Evolutionary conservation across 2,888 invertebrate species (phyloP).

Genomic region (Temnothorax rugatulus): DNA sequence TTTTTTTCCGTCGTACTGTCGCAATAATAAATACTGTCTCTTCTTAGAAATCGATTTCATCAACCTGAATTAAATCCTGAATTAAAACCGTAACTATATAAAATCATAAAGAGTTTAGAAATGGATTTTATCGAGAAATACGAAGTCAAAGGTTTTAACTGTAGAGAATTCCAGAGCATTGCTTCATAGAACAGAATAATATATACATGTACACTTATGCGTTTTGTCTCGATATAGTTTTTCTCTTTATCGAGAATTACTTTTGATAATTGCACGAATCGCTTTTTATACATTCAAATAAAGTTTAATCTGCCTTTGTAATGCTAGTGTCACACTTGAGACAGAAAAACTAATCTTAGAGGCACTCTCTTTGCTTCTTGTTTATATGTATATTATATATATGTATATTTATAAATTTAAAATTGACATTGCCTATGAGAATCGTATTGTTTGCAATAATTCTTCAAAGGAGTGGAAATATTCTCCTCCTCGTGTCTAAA

Average conservation of each 20-base stretch:
- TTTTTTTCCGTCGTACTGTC: not conserved
- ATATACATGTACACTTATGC: not conserved
- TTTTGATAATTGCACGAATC: not conserved
- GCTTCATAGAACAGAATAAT: not conserved
- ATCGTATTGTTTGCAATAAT: too few species aligned
- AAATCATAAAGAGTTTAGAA: not conserved
- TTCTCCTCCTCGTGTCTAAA: not conserved
- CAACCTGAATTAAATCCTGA: conserved; percentile 3
- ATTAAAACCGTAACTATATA: not conserved
- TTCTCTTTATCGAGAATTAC: not conserved
- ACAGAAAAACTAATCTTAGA: not conserved
- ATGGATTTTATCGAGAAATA: not conserved
- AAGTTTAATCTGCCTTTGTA: not conserved
- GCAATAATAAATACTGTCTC: not conserved
- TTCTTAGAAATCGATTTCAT: not conserved
- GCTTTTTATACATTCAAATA: not conserved
- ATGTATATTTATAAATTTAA: conserved; percentile 7
- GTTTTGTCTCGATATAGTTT: not conserved
- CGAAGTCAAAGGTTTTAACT: too few species aligned
- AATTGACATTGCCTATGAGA: not conserved
- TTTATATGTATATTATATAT: not conserved
- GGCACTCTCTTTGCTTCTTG: not conserved
- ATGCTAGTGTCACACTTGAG: not conserved
- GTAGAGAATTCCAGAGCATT: not conserved
- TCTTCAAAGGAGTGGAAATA: not conserved